phyloP scores from a whole-genome alignment of 2,797 vertebrate species.

The Parambassis ranga region DNA sequence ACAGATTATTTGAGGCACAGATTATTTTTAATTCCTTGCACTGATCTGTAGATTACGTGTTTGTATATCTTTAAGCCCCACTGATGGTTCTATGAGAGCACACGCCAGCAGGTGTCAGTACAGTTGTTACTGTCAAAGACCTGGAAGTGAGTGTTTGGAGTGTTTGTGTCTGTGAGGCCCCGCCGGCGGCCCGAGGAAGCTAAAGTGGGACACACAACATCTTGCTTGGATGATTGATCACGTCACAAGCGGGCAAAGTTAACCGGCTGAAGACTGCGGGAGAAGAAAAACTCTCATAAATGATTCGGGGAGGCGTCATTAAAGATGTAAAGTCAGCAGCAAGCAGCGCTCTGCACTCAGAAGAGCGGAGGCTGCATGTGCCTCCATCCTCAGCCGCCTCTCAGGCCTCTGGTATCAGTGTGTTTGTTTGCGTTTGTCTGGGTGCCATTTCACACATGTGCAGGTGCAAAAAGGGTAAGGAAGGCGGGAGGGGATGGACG shows the following conservation, averaged over 20 bases:
- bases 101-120: conserved; percentile 1
- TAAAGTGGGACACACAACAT: conserved; percentile 63
- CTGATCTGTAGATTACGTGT: too few relatives aligned
- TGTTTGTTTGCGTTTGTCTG: conserved; percentile 61
- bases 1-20: too few relatives aligned
- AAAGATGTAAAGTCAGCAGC: conserved; percentile 58
- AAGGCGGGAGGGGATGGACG: not conserved
- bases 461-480: conserved; percentile 64
- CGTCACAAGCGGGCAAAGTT: conserved; percentile 61
- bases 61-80: not conserved
- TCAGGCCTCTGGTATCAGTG: conserved; percentile 19
- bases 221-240: conserved; percentile 67
- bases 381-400: not conserved
- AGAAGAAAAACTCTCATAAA: conserved; percentile 71
- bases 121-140: too few relatives aligned
- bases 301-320: conserved; percentile 51
- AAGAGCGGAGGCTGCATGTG: not conserved
- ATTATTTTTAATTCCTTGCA: too few relatives aligned
- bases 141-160: too few relatives aligned
- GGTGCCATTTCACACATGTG: conserved; percentile 51
- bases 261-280: conserved; percentile 50
- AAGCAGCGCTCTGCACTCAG: conserved; percentile 31
- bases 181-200: not conserved
- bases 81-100: too few relatives aligned
- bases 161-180: not conserved